Conservation (phyloP, 1,140 invertebrate species). For the Coptotermes formosanus region DNA sequence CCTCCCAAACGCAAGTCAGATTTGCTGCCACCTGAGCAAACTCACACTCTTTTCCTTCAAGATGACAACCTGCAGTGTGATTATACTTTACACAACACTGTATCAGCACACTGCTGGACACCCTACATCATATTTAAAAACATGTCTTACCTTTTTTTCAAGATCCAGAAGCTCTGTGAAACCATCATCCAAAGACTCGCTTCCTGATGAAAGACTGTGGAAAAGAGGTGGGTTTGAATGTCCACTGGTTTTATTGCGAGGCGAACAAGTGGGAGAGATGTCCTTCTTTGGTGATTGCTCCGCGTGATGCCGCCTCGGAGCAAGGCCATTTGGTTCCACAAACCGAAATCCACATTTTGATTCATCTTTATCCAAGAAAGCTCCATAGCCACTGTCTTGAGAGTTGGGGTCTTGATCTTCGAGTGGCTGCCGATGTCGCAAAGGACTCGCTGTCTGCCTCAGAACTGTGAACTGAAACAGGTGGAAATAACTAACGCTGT, state of each 20-base stretch:
- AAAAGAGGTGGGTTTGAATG: conserved; percentile 40
- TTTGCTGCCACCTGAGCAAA: too few relatives aligned
- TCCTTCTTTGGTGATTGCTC: conserved; percentile 49
- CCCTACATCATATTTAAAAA: not conserved
- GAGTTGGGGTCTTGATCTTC: conserved; percentile 56
- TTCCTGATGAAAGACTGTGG: conserved; percentile 49
- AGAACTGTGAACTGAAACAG: not conserved
- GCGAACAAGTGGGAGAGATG: conserved; percentile 40
- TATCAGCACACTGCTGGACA: too few relatives aligned
- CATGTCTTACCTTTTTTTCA: conserved; percentile 43
- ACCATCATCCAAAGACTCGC: conserved; percentile 64
- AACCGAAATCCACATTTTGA: conserved; percentile 42
- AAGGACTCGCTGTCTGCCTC: conserved; percentile 33
- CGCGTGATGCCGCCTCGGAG: conserved; percentile 47
- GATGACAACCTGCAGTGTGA: too few relatives aligned
- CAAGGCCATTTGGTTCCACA: conserved; percentile 52
- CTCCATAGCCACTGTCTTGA: conserved; percentile 56
- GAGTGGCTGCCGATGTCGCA: conserved; percentile 42
- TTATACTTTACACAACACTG: too few relatives aligned
- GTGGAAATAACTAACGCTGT: not conserved
- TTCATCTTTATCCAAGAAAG: conserved; percentile 37
- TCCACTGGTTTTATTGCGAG: conserved; percentile 21
- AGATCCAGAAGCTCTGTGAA: conserved; percentile 66
- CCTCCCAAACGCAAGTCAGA: too few relatives aligned
- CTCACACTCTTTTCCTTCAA: too few relatives aligned